phyloP scores from a whole-genome alignment of 2,113 vertebrate species.

The Corynorhinus townsendii region DNA sequence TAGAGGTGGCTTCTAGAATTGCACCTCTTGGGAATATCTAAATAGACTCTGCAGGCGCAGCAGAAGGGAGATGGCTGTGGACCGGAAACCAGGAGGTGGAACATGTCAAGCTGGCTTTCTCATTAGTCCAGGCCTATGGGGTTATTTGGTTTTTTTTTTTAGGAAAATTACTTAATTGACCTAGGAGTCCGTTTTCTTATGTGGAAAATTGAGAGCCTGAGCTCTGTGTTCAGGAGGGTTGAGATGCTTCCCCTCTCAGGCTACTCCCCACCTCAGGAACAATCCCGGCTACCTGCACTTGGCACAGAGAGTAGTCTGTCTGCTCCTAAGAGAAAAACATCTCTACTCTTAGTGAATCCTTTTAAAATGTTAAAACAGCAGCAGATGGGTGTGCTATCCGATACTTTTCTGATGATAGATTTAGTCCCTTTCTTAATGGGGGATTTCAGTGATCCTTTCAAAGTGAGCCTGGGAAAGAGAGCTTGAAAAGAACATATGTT shows the following conservation, averaged over 20 bases:
- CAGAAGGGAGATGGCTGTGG: background rate
- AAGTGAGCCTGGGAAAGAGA: background rate
- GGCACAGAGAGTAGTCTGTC: background rate
- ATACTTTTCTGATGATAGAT: background rate
- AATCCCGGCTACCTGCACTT: rapidly evolving
- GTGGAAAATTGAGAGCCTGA: background rate
- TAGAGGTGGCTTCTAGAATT: background rate
- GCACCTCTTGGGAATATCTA: background rate
- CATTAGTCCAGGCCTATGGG: background rate
- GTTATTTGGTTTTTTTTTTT: background rate
- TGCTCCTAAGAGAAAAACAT: background rate
- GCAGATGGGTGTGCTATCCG: background rate
- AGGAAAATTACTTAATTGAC: background rate
- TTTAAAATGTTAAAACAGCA: background rate
- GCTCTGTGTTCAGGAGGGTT: background rate
- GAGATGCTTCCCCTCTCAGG: too few species aligned
- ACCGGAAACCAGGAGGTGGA: background rate
- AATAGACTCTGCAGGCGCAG: background rate
- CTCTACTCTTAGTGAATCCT: background rate
- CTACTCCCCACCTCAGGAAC: too few species aligned
- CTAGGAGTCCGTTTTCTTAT: background rate
- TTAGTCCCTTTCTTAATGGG: background rate
- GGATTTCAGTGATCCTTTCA: background rate
- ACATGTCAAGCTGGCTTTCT: background rate
- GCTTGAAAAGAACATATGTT: background rate